phyloP scores from a whole-genome alignment of 2,888 invertebrate genomes.

The Aethes cnicana region DNA sequence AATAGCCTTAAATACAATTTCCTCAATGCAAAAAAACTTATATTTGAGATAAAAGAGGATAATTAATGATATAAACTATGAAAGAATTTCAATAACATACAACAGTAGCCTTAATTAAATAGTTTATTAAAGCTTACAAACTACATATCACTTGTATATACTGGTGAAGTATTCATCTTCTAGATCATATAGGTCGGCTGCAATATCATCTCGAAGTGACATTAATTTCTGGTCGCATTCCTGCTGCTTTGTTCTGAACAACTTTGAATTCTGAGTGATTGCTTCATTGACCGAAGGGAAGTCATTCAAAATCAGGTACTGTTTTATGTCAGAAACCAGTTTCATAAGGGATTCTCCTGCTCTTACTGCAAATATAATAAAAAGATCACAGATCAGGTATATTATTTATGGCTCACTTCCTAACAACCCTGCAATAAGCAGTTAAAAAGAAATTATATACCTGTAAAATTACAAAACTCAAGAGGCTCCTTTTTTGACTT shows the following conservation, averaged over 20 bases:
- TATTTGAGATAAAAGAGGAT: no score
- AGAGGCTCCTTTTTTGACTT: no score
- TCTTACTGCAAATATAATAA: constrained; percentile 84
- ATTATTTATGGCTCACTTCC: no score
- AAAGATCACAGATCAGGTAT: constrained; percentile 3
- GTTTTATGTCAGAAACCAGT: constrained; percentile 97
- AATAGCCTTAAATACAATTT: no score
- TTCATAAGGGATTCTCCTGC: constrained; percentile 99
- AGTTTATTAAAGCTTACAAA: constrained; percentile 12
- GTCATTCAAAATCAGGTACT: constrained; percentile 98
- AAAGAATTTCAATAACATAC: no score
- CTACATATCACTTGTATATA: constrained; percentile 84
- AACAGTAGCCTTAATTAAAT: background rate
- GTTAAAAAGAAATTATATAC: no score
- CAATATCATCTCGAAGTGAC: constrained; percentile 96
- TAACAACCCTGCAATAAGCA: no score
- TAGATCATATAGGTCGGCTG: constrained; percentile 94
- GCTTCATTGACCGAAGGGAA: constrained; percentile 99
- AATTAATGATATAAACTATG: no score
- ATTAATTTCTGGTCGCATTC: constrained; percentile 97
- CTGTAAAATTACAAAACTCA: no score
- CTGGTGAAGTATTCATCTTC: constrained; percentile 97
- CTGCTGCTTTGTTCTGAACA: constrained; percentile 94
- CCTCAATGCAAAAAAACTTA: no score
- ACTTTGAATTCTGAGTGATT: constrained; percentile 95